These are phyloP conservation scores for Rutpela maculata DNA, from an alignment of 2,888 invertebrate genomes.

Conservation along the genomic window DNA sequence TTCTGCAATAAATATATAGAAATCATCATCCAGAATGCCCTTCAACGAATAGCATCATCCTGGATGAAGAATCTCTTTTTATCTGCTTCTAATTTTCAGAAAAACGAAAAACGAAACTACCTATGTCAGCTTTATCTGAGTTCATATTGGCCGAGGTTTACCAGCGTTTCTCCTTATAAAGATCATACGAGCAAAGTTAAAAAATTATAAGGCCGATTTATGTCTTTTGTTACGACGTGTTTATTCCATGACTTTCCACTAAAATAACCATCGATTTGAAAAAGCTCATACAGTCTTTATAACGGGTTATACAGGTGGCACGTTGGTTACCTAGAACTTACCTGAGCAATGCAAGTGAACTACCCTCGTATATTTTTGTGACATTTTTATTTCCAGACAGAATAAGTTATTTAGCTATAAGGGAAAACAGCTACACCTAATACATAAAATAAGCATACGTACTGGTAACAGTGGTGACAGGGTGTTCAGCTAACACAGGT, in stretches of 20 bases:
- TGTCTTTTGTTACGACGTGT: too few relatives aligned
- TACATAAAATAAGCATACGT: conserved; percentile 59
- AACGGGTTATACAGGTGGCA: background rate
- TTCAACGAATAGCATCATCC: too few relatives aligned
- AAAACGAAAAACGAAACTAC: too few relatives aligned
- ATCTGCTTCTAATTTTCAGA: too few relatives aligned
- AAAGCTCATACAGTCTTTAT: background rate
- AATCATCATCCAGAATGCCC: too few relatives aligned
- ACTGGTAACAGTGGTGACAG: conserved; percentile 60
- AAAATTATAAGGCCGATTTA: too few relatives aligned
- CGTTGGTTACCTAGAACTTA: background rate
- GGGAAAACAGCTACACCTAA: conserved; percentile 27
- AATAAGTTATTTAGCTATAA: background rate
- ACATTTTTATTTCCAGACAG: background rate
- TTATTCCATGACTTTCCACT: too few relatives aligned
- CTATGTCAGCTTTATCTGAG: too few relatives aligned
- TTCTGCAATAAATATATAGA: too few relatives aligned
- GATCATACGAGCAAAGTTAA: background rate
- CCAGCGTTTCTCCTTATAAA: background rate
- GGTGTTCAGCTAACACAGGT: conserved; percentile 60
- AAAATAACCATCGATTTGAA: background rate
- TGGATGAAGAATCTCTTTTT: too few relatives aligned
- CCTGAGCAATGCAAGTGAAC: conserved; percentile 6
- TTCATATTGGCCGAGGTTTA: background rate
- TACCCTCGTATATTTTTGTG: conserved; percentile 26